phyloP scores from a whole-genome alignment of 1,140 invertebrate genomes.

The Meteorus sp. region DNA sequence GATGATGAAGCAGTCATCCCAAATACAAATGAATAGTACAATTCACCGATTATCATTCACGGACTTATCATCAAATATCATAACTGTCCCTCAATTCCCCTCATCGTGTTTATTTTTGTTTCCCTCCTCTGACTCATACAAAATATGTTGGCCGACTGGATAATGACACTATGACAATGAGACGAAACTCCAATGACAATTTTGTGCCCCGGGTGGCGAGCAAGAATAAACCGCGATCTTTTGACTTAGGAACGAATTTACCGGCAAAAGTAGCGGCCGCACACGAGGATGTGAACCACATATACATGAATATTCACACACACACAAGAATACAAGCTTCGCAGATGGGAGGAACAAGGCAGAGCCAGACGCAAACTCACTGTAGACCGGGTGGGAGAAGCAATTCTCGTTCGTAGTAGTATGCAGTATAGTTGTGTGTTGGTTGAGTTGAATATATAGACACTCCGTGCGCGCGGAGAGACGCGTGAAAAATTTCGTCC shows the following conservation, averaged over 20 bases:
- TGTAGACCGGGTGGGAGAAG: background rate
- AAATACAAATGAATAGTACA: too few species aligned
- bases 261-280: slow-evolving; percentile 24
- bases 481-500: slow-evolving; percentile 23
- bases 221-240: slow-evolving; percentile 17
- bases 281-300: slow-evolving; percentile 17
- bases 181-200: too few species aligned
- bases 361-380: slow-evolving; percentile 13
- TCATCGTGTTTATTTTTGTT: too few species aligned
- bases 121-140: too few species aligned
- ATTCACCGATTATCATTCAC: too few species aligned
- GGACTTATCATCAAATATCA: too few species aligned
- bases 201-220: background rate
- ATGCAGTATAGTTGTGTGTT: background rate
- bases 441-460: background rate
- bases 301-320: background rate
- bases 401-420: slow-evolving; percentile 9
- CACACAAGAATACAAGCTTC: background rate
- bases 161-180: background rate
- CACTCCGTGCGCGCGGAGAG: slow-evolving; percentile 21
- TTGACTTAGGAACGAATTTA: slow-evolving; percentile 18
- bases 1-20: too few species aligned
- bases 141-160: background rate
- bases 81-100: too few species aligned
- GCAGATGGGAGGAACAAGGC: background rate